A percentile compares a stretch with the other conserved stretches of the same genome.
Evolutionary conservation across 1,140 invertebrate genomes (phyloP).

Genomic region (Colletes latitarsis): DNA sequence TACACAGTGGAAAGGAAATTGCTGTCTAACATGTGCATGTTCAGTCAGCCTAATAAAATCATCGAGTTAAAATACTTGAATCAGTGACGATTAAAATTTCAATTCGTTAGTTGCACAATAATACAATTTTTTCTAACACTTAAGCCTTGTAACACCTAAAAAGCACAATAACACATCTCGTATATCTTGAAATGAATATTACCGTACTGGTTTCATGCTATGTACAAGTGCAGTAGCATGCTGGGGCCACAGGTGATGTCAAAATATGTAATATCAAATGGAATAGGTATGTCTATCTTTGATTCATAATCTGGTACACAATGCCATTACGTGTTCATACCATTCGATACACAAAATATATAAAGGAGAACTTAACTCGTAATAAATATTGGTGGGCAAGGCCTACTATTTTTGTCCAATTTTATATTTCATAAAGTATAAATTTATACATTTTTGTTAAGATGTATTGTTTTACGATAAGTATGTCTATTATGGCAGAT

Average conservation of each 20-base stretch:
- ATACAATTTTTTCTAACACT: constrained; percentile 50
- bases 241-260: constrained; percentile 64
- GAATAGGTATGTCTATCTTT: constrained; percentile 54
- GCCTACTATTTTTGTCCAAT: constrained; percentile 75
- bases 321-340: constrained; percentile 65
- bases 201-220: constrained; percentile 51
- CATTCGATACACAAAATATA: constrained; percentile 55
- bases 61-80: constrained; percentile 40
- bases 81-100: constrained; percentile 39
- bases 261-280: constrained; percentile 61
- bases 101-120: constrained; percentile 56
- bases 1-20: constrained; percentile 39
- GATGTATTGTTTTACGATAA: constrained; percentile 70
- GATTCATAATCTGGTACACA: constrained; percentile 56
- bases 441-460: constrained; percentile 72
- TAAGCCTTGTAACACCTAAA: constrained; percentile 57
- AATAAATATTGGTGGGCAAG: constrained; percentile 63
- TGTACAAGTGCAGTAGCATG: constrained; percentile 54
- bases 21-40: constrained; percentile 52
- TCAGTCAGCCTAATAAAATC: constrained; percentile 48
- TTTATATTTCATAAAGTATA: constrained; percentile 73
- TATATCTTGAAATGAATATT: constrained; percentile 50
- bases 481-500: constrained; percentile 69
- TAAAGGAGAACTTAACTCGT: constrained; percentile 61
- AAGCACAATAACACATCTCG: constrained; percentile 55